These are phyloP conservation scores for Zoanthus sociatus DNA, from an alignment of 92 coral and sea anemone species.

Conservation along the genomic window DNA sequence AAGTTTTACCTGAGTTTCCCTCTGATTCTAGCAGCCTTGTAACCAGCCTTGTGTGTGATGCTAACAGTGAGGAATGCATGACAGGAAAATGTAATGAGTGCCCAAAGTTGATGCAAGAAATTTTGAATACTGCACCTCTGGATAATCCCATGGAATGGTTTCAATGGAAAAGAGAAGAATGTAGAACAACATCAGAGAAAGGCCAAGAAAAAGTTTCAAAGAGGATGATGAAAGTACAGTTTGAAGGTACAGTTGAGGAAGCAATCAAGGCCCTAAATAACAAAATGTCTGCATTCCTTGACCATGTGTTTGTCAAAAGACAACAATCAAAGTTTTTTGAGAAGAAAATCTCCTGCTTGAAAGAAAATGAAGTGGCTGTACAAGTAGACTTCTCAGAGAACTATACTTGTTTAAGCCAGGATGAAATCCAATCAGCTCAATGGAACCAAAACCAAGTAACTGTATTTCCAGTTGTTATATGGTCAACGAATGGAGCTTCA, in stretches of 20 bases:
- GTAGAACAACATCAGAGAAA: background rate
- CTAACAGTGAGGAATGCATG: conserved; percentile 36
- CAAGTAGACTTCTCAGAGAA: conserved; percentile 73
- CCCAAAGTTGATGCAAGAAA: conserved; percentile 36
- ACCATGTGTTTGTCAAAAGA: conserved; percentile 56
- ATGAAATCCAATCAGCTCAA: conserved; percentile 60
- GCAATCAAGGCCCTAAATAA: conserved; percentile 16
- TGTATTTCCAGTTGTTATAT: conserved; percentile 34
- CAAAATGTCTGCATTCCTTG: conserved; percentile 55
- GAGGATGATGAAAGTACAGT: conserved; percentile 49
- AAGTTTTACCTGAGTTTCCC: conserved; percentile 53
- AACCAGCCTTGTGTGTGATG: conserved; percentile 44
- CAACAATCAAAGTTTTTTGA: conserved; percentile 61
- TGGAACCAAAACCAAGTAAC: conserved; percentile 61
- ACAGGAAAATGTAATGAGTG: conserved; percentile 40
- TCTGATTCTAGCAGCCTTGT: conserved; percentile 46
- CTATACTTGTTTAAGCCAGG: conserved; percentile 46
- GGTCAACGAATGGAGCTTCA: conserved; percentile 7
- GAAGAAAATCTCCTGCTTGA: conserved; percentile 39
- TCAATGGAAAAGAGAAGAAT: conserved; percentile 53
- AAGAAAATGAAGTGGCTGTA: conserved; percentile 42
- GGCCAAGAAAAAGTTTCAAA: conserved; percentile 2
- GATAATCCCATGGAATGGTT: conserved; percentile 55
- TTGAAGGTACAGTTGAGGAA: conserved; percentile 53
- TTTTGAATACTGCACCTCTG: conserved; percentile 21